These are phyloP conservation scores for Microplitis deprimator DNA, from an alignment of 2,888 invertebrate genomes.

Conservation along the genomic window DNA sequence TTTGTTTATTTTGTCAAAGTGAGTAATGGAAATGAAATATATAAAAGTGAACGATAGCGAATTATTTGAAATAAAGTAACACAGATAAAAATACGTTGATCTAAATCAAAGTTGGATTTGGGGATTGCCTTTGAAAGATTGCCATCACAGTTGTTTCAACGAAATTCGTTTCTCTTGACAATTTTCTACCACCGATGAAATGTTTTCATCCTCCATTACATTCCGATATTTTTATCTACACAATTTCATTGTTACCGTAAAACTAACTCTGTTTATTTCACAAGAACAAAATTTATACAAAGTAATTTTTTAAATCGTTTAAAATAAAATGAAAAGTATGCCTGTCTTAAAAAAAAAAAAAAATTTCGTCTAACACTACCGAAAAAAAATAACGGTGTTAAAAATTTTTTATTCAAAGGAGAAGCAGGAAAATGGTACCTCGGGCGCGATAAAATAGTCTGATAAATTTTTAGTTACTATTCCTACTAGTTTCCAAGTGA, in stretches of 20 bases:
- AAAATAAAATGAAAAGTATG: too few species aligned
- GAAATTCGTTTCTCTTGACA: constrained; percentile 42
- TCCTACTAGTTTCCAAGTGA: too few species aligned
- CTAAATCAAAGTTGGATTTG: constrained; percentile 45
- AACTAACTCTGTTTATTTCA: constrained; percentile 11
- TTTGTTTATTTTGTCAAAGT: background rate
- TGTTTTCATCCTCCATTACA: constrained; percentile 34
- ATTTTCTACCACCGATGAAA: constrained; percentile 20
- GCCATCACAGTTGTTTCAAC: constrained; percentile 41
- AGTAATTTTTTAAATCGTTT: background rate
- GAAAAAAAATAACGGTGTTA: too few species aligned
- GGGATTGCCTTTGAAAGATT: constrained; percentile 47
- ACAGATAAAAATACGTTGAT: constrained; percentile 26
- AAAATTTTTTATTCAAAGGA: too few species aligned
- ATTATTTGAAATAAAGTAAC: constrained; percentile 3
- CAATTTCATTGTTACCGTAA: constrained; percentile 27
- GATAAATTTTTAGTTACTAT: too few species aligned
- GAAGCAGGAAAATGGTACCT: too few species aligned
- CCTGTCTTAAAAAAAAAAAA: too few species aligned
- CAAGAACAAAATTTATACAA: background rate
- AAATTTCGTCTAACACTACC: too few species aligned
- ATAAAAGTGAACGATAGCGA: background rate
- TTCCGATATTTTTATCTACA: constrained; percentile 30
- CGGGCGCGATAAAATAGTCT: too few species aligned
- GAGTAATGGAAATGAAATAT: background rate